Base-by-base conservation (phyloP, 2,888 invertebrate species). In the Chrysotoxum bicinctum region DNA sequence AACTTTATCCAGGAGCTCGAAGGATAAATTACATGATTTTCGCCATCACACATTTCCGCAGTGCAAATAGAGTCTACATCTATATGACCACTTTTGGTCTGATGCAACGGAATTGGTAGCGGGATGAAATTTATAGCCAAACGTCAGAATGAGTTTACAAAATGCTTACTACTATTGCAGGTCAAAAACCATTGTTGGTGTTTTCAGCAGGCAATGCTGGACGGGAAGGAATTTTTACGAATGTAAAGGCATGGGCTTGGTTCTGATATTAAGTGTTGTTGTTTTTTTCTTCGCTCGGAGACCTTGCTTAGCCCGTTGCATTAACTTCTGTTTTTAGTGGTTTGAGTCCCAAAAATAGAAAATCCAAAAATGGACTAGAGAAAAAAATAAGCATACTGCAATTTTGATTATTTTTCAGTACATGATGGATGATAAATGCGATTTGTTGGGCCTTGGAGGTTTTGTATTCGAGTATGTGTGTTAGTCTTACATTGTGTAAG, bases 21-120 rank as follows among this genome's bases (percentile, higher is more conserved):
- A 72, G 62, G 64, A 78, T 72, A 78, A 78, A 78, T 78, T 66
- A 50, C 66, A 72, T 56, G 64, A 56, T 72, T 62, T 64, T 54
- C 64, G 48, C 64, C 56, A 58, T 21, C 58, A 77, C 43, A 76
- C 48, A 60, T 32, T 73, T 21, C 37, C 9, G 45, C 3, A 50
- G 26, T n/a, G n/a, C 50, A 50, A 50, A 50, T 14, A 50, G 12
- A 23, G 23, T 14, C 14, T 50, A 12, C 7, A 21, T 12, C 12
- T 21, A 48, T 48, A 21, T 19, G 23, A 2, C 23, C 14, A 8
- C 50, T 50, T 48, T 12, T 19, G 7, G 56, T 35, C 21, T 37
- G 58, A 64, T 45, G 64, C 45, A 64, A 30, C 19, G 43, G 43
- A 30, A 32, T 64, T 32, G 16, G 30, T 45, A 30, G 45, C 45